These are phyloP conservation scores for Podarcis lilfordi DNA, from an alignment of 2,797 vertebrate species.

Conservation along the genomic window DNA sequence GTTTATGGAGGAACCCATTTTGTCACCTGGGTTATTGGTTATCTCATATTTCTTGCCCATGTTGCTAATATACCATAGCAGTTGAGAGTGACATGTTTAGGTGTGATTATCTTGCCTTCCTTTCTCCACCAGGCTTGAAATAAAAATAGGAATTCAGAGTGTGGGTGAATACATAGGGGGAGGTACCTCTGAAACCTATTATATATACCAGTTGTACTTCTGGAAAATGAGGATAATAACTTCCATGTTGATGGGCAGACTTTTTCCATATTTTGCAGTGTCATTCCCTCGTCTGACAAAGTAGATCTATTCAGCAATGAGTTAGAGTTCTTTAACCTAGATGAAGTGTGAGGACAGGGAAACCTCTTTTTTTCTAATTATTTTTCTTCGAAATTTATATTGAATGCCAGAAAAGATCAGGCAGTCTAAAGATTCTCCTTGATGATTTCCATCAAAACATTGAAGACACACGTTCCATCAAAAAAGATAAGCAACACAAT, in stretches of 20 bases:
- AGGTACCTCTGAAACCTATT: conserved; percentile 27
- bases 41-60: not conserved
- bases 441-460: not conserved
- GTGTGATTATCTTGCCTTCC: conserved; percentile 1
- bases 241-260: not conserved
- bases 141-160: conserved; percentile 11
- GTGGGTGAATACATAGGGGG: not conserved
- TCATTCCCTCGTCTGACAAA: conserved; percentile 2
- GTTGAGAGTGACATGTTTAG: not conserved
- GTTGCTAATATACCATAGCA: conserved; percentile 15
- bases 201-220: conserved; percentile 10
- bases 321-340: conserved; percentile 28
- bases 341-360: not conserved
- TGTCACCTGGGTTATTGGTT: conserved; percentile 7
- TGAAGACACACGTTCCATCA: not conserved
- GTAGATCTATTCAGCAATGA: conserved; percentile 21
- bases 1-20: conserved; percentile 20
- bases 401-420: not conserved
- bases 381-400: not conserved
- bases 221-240: conserved; percentile 10
- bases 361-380: not conserved
- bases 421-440: not conserved
- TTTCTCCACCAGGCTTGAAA: not conserved
- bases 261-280: not conserved
- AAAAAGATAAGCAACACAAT: not conserved